phyloP scores from a whole-genome alignment of 2,888 invertebrate species.

The Hyposoter didymator region DNA sequence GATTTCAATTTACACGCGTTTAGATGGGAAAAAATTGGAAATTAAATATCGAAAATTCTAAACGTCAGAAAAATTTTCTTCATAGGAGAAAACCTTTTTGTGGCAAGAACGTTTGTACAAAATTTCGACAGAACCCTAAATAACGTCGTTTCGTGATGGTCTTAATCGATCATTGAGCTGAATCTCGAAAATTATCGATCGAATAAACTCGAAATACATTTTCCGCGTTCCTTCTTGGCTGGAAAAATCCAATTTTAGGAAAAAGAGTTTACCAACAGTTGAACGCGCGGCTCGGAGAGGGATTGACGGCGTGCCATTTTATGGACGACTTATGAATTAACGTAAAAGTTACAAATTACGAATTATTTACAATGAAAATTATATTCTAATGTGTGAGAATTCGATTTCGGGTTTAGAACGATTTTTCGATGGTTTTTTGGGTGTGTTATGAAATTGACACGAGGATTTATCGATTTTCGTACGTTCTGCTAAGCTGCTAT shows the following conservation, averaged over 20 bases:
- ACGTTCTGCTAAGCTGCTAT: conserved; percentile 39
- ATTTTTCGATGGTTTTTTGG: conserved; percentile 42
- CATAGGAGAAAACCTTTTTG: too few relatives aligned
- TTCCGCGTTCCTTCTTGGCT: neutral
- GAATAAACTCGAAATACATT: neutral
- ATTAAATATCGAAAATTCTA: too few relatives aligned
- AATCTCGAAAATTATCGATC: neutral
- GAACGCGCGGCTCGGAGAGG: too few relatives aligned
- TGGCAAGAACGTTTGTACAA: too few relatives aligned
- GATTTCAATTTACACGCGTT: too few relatives aligned
- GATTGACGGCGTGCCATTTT: neutral
- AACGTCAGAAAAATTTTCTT: too few relatives aligned
- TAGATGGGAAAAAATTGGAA: too few relatives aligned
- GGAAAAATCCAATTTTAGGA: neutral
- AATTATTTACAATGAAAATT: conserved; percentile 44
- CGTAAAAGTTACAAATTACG: neutral
- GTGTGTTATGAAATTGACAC: conserved; percentile 8
- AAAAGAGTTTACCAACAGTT: neutral
- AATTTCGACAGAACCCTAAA: too few relatives aligned
- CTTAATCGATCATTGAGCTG: neutral
- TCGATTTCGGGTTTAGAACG: conserved; percentile 62
- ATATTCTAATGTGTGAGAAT: conserved; percentile 75
- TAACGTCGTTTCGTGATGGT: too few relatives aligned
- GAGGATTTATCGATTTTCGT: neutral
- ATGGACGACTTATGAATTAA: neutral